Evolutionary conservation across 1,140 invertebrate species (phyloP).

Genomic region (Aphelenchoides besseyi): DNA sequence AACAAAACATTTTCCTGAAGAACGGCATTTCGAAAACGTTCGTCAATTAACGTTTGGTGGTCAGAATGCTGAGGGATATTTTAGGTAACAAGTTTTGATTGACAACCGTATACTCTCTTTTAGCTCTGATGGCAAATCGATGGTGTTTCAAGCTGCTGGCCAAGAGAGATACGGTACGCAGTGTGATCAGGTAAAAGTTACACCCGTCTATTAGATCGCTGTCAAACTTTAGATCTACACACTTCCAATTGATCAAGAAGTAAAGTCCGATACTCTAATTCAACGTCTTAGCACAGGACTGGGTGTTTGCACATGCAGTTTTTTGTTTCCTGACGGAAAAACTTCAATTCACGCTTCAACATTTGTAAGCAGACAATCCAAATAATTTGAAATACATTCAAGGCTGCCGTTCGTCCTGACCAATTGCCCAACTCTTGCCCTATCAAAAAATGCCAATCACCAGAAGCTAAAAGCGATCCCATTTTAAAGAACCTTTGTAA

Average conservation of each 20-base stretch:
- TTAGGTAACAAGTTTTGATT: constrained; percentile 28
- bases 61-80: constrained; percentile 47
- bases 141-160: constrained; percentile 39
- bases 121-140: constrained; percentile 24
- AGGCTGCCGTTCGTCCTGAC: not conserved
- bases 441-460: constrained; percentile 30
- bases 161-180: constrained; percentile 29
- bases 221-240: constrained; percentile 17
- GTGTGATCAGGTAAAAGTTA: constrained; percentile 38
- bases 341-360: constrained; percentile 35
- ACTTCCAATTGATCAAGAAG: constrained; percentile 2
- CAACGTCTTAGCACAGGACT: constrained; percentile 33
- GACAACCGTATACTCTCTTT: constrained; percentile 25
- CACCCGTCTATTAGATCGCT: not conserved
- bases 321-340: constrained; percentile 39
- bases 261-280: not conserved
- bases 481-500: constrained; percentile 38
- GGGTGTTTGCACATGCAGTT: constrained; percentile 36
- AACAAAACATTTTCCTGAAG: constrained; percentile 24
- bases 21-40: constrained; percentile 35
- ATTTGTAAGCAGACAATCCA: too few species aligned
- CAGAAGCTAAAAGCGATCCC: constrained; percentile 38
- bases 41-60: constrained; percentile 41
- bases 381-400: too few species aligned
- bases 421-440: constrained; percentile 25